phyloP scores from a whole-genome alignment of 2,888 invertebrate species.

The Phortica magna region DNA sequence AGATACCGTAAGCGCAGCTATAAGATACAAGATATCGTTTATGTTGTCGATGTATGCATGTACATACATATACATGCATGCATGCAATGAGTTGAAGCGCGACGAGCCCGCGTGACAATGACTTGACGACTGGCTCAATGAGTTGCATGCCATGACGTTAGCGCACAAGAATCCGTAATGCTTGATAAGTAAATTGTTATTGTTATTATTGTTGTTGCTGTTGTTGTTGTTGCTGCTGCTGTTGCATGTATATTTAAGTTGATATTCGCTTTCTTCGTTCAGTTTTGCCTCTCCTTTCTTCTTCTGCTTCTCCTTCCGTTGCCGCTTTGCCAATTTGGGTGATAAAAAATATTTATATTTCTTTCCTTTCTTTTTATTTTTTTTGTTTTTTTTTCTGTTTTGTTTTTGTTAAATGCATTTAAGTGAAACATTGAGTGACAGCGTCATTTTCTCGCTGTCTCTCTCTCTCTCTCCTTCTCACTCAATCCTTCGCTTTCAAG shows the following conservation, averaged over 20 bases:
- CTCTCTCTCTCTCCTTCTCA: not conserved
- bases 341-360: slow-evolving; percentile 26
- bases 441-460: slow-evolving; percentile 30
- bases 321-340: slow-evolving; percentile 36
- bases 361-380: slow-evolving; percentile 2
- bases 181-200: slow-evolving; percentile 31
- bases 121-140: slow-evolving; percentile 4
- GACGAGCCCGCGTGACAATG: slow-evolving; percentile 18
- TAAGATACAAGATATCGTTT: not conserved
- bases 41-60: not conserved
- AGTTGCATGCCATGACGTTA: slow-evolving; percentile 28
- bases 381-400: not conserved
- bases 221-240: slow-evolving; percentile 35
- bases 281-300: not conserved
- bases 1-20: slow-evolving; percentile 20
- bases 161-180: slow-evolving; percentile 19
- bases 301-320: not conserved
- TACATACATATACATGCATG: not conserved
- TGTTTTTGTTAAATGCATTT: slow-evolving; percentile 58
- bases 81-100: not conserved
- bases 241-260: not conserved
- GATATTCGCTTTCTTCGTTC: slow-evolving; percentile 1
- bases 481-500: not conserved
- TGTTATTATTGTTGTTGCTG: slow-evolving; percentile 31
- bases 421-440: slow-evolving; percentile 64